phyloP scores from a whole-genome alignment of 2,113 vertebrate genomes.

The Cololabis saira region DNA sequence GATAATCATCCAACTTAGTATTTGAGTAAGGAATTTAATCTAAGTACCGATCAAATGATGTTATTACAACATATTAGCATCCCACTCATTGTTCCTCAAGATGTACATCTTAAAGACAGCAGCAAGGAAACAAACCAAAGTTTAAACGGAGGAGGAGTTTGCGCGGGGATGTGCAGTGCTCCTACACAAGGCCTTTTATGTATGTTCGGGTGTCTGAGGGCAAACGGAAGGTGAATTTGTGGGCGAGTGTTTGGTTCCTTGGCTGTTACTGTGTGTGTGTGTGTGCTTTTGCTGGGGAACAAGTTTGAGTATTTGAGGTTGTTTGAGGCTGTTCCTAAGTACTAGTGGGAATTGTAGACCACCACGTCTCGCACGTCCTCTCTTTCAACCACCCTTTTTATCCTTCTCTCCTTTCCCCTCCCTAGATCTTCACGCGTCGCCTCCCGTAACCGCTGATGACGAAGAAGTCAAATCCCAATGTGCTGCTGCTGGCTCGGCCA shows the following conservation, averaged over 20 bases:
- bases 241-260: conserved; percentile 24
- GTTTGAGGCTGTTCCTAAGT: conserved; percentile 59
- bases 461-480: conserved; percentile 84
- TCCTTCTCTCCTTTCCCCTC: conserved; percentile 37
- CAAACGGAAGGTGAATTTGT: conserved; percentile 35
- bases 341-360: conserved; percentile 43
- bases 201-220: conserved; percentile 21
- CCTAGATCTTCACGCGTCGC: conserved; percentile 81
- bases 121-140: conserved; percentile 27
- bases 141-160: conserved; percentile 34
- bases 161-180: conserved; percentile 22
- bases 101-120: conserved; percentile 40
- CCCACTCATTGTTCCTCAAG: conserved; percentile 19
- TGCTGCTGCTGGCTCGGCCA: conserved; percentile 57
- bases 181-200: conserved; percentile 55
- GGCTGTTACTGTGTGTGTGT: conserved; percentile 43
- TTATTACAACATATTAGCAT: conserved; percentile 12
- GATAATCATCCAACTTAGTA: too few relatives aligned
- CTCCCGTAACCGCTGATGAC: conserved; percentile 63
- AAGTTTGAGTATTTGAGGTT: conserved; percentile 59
- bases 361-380: conserved; percentile 48
- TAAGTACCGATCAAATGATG: conserved; percentile 1
- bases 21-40: not conserved
- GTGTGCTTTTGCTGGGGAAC: conserved; percentile 28
- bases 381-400: conserved; percentile 41